Percentiles rank a stretch among this genome's conserved stretches.
Evolutionary conservation across 1,140 invertebrate genomes (phyloP).

Genomic region (Formica exsecta): DNA sequence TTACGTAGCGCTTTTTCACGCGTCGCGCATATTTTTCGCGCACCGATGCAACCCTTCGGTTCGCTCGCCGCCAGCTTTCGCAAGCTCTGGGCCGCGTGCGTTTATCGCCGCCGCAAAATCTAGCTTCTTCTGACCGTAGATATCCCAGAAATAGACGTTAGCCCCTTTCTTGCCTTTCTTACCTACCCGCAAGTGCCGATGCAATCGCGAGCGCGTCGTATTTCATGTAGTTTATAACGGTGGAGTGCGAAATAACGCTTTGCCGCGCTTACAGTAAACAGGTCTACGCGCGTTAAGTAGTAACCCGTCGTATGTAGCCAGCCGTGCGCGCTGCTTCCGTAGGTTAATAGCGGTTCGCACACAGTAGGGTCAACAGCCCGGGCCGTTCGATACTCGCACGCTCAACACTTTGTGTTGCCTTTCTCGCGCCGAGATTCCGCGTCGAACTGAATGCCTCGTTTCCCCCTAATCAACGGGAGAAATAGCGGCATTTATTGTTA

Average conservation of each 20-base stretch:
- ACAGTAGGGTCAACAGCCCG: slow-evolving; percentile 75
- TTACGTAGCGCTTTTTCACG: not conserved
- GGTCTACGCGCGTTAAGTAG: slow-evolving; percentile 73
- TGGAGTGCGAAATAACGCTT: slow-evolving; percentile 42
- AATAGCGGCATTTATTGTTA: slow-evolving; percentile 51
- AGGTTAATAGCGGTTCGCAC: not conserved
- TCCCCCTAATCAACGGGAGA: not conserved
- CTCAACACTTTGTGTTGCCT: slow-evolving; percentile 18
- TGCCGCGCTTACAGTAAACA: slow-evolving; percentile 73
- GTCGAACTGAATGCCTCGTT: not conserved
- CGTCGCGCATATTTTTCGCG: not conserved
- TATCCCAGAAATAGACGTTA: slow-evolving; percentile 71
- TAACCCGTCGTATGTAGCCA: slow-evolving; percentile 62
- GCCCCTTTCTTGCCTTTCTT: slow-evolving; percentile 71
- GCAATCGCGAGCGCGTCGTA: slow-evolving; percentile 76
- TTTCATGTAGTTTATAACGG: slow-evolving; percentile 80
- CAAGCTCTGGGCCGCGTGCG: slow-evolving; percentile 44
- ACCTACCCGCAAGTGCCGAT: slow-evolving; percentile 58
- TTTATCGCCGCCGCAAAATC: slow-evolving; percentile 69
- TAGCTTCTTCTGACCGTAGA: slow-evolving; percentile 62
- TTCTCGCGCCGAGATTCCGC: not conserved
- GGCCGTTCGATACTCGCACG: slow-evolving; percentile 62
- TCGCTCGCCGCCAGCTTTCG: slow-evolving; percentile 37
- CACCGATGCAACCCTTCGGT: slow-evolving; percentile 37
- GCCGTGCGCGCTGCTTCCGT: slow-evolving; percentile 21